phyloP scores from a whole-genome alignment of 2,797 vertebrate genomes.

The Sus cebifrons region DNA sequence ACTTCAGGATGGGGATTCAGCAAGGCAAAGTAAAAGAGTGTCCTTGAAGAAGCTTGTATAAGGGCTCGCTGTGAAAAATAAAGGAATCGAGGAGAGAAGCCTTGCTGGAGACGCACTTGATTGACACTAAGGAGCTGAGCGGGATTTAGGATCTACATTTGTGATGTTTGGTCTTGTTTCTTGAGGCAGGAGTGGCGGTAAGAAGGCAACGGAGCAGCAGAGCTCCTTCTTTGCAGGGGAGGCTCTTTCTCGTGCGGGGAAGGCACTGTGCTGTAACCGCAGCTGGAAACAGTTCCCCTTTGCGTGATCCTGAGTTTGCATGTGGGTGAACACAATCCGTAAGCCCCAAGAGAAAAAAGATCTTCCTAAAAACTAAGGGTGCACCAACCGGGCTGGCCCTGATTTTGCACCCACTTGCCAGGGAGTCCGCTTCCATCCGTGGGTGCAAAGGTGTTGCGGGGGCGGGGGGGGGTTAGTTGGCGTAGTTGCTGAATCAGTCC shows the following conservation, averaged over 20 bases:
- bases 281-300: background rate
- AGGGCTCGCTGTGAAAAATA: background rate
- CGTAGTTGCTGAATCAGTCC: slow-evolving; percentile 51
- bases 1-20: background rate
- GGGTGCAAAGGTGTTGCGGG: background rate
- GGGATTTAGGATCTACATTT: background rate
- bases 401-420: background rate
- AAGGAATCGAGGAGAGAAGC: background rate
- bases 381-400: accelerated
- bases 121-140: background rate
- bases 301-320: background rate
- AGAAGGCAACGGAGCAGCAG: accelerated
- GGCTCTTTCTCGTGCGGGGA: background rate
- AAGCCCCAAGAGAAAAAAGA: background rate
- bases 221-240: background rate
- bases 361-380: slow-evolving; percentile 39
- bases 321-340: background rate
- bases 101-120: background rate
- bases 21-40: background rate
- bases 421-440: background rate
- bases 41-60: background rate
- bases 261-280: background rate
- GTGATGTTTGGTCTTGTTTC: background rate
- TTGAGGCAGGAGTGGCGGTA: background rate
- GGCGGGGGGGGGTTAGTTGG: background rate